These are phyloP conservation scores for Grus americana DNA, from an alignment of 2,113 vertebrate species.

Conservation along the genomic window DNA sequence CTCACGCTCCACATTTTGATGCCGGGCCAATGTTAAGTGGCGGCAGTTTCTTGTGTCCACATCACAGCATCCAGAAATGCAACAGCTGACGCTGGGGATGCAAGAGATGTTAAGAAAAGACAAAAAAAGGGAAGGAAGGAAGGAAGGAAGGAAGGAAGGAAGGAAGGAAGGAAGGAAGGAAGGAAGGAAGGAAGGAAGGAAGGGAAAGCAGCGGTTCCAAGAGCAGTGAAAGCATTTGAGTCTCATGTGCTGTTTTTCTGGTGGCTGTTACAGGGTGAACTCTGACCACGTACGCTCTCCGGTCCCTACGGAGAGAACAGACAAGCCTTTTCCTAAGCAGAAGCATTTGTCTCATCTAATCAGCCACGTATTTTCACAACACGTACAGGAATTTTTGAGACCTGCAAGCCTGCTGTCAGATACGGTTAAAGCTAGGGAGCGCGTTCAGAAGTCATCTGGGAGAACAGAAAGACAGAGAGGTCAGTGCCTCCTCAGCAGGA, in stretches of 20 bases:
- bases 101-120: background rate
- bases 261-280: background rate
- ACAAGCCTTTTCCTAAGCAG: background rate
- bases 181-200: too few relatives aligned
- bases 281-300: background rate
- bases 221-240: background rate
- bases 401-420: background rate
- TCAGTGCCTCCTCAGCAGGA: background rate
- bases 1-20: rapidly evolving
- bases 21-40: background rate
- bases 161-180: too few relatives aligned
- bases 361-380: background rate
- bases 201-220: background rate
- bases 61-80: background rate
- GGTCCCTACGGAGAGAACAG: background rate
- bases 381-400: background rate
- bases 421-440: background rate
- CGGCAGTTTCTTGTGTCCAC: background rate
- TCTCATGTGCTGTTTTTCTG: background rate
- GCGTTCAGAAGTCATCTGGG: background rate
- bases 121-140: background rate
- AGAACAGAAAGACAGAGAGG: background rate
- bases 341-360: background rate
- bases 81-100: background rate
- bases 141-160: background rate